These are phyloP conservation scores for Athalia circularis DNA, from an alignment of 2,888 invertebrate genomes.

Conservation along the genomic window DNA sequence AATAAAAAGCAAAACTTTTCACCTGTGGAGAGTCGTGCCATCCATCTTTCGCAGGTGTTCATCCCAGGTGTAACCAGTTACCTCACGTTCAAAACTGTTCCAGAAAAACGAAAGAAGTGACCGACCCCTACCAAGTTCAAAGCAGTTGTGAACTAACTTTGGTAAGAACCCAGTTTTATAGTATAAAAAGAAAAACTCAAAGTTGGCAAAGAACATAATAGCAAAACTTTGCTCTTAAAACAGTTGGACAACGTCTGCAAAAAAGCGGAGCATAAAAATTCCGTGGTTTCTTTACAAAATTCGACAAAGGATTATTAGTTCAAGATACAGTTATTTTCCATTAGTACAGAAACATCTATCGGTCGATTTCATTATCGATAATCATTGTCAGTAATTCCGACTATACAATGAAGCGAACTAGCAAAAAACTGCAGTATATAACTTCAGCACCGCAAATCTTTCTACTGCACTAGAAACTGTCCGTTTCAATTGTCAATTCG, in stretches of 20 bases:
- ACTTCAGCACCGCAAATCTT: no score
- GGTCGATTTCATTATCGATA: neutral
- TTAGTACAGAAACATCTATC: slow-evolving; percentile 19
- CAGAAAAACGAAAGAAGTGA: slow-evolving; percentile 7
- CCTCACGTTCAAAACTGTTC: slow-evolving; percentile 9
- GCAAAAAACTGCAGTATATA: no score
- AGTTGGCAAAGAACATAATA: neutral
- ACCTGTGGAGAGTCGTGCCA: slow-evolving; percentile 1
- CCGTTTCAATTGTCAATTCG: neutral
- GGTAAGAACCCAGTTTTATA: neutral
- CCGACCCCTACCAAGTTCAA: slow-evolving; percentile 11
- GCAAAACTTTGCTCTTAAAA: slow-evolving; percentile 35
- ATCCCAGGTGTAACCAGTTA: slow-evolving; percentile 27
- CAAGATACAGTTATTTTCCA: slow-evolving; percentile 21
- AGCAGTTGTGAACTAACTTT: slow-evolving; percentile 17
- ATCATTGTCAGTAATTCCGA: no score
- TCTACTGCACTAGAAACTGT: neutral
- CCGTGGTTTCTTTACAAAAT: slow-evolving; percentile 24
- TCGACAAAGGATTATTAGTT: slow-evolving; percentile 21
- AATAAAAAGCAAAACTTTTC: slow-evolving; percentile 4
- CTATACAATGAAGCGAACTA: no score
- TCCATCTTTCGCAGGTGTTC: slow-evolving; percentile 31
- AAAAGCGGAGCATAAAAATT: neutral
- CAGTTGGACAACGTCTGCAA: neutral
- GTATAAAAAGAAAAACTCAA: neutral